Evolutionary conservation across 2,888 invertebrate genomes (phyloP), one percentile per base, ranked within the genome.

Genomic region (Flexamia atlantica): DNA sequence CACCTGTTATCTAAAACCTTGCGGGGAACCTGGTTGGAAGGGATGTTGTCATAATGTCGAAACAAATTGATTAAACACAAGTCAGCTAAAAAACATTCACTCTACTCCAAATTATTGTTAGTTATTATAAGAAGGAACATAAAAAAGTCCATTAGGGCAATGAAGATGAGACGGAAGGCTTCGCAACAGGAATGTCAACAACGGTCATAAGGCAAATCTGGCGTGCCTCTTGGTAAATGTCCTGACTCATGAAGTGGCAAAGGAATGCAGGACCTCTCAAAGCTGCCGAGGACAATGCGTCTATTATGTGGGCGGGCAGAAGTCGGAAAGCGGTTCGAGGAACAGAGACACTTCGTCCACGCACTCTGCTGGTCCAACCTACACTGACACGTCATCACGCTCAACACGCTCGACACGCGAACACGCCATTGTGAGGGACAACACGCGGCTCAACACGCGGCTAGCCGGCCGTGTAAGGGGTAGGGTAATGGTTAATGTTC

Each of bases 261-360:
- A 70, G 70, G 70, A 70, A 70, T 70, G 70, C 40, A 70, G 70
- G 70, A 70, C 36, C 40, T 10, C 9, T 30, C 64, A 30, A 57
- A 23, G 12, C 20, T 23, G 4, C 23, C 50, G 12, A 40, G 70
- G 40, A 70, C 70, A 70, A 70, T 70, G 70, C 40, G 32, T 3
- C 70, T 23, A 70, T 70, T 40, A 70, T 70, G 70, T 36, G 20
- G 70, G 70, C 70, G 70, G 68, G 4, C 5, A 12, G 7, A 14
- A 23, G 30, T n/a, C 32, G n/a, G n/a, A n/a, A 70, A 70, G 36
- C 70, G n/a, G 4, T 70, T 70, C 70, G 20, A 70, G 28, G 70
- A 70, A 70, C 70, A 40, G 70, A 70, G 70, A 70, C 70, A 70
- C 70, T 40, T 70, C 70, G 70, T 70, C 40, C 70, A 46, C 46